Conservation (phyloP, 2,113 vertebrate species). For the Apodemus speciosus region DNA sequence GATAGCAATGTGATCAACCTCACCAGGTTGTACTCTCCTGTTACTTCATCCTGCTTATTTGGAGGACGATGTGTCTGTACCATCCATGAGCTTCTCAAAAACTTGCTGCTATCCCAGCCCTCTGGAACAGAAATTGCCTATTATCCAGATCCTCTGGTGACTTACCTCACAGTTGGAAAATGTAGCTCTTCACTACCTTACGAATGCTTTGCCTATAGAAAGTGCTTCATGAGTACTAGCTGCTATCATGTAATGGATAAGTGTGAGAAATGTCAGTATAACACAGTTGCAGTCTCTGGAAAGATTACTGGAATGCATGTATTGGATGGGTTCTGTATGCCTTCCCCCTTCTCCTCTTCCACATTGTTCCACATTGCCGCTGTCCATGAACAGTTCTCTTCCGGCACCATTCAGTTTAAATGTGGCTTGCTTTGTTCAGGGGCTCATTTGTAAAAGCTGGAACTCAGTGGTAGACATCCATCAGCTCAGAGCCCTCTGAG, state of each 20-base stretch:
- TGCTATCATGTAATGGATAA: neutral
- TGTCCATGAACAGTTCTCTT: neutral
- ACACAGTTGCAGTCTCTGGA: neutral
- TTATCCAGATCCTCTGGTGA: neutral
- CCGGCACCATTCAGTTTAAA: neutral
- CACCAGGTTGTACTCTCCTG: neutral
- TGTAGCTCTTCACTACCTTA: neutral
- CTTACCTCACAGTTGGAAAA: neutral
- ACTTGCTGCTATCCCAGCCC: neutral
- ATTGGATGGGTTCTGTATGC: neutral
- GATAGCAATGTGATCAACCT: neutral
- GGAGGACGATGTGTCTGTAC: neutral
- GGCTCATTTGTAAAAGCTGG: constrained; percentile 25
- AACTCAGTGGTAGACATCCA: neutral
- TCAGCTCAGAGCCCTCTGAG: neutral
- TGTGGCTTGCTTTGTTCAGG: neutral
- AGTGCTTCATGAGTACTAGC: neutral
- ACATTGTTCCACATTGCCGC: neutral
- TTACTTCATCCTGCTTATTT: neutral
- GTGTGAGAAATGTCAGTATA: constrained; percentile 7
- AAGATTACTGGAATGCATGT: neutral
- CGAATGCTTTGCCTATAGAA: neutral
- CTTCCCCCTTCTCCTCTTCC: neutral
- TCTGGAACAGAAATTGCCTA: neutral
- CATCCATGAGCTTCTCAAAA: neutral